Evolutionary conservation across 2,797 vertebrate species (phyloP).

Genomic region (Cyclura pinguis): DNA sequence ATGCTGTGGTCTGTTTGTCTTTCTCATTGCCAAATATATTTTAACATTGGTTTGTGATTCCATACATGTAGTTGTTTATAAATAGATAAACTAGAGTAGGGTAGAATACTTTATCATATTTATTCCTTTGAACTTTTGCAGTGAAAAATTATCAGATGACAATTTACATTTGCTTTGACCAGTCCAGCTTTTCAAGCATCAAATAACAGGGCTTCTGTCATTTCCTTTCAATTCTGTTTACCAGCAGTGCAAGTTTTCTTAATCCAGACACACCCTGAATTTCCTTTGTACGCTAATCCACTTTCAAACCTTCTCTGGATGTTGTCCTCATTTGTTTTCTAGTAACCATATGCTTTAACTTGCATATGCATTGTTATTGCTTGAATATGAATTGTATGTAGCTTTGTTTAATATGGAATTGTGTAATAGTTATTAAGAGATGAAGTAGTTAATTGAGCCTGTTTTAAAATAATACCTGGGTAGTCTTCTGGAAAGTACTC

Average conservation of each 20-base stretch:
- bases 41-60: constrained; percentile 5
- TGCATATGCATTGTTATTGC: neutral
- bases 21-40: neutral
- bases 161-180: constrained; percentile 9
- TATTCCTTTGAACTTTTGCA: constrained; percentile 5
- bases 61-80: neutral
- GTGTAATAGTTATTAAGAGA: constrained; percentile 8
- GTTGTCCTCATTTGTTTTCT: constrained; percentile 5
- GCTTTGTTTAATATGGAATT: neutral
- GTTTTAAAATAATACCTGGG: neutral
- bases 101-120: neutral
- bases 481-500: neutral
- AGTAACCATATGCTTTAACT: neutral
- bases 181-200: constrained; percentile 3
- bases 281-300: constrained; percentile 4
- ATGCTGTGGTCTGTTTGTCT: neutral
- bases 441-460: neutral
- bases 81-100: neutral
- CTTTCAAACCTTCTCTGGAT: neutral
- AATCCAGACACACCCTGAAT: constrained; percentile 5
- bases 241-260: constrained; percentile 6
- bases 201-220: constrained; percentile 21
- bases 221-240: constrained; percentile 33
- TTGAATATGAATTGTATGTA: neutral
- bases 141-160: neutral